phyloP scores from a whole-genome alignment of 2,888 invertebrate species.

The Graphium colonna region DNA sequence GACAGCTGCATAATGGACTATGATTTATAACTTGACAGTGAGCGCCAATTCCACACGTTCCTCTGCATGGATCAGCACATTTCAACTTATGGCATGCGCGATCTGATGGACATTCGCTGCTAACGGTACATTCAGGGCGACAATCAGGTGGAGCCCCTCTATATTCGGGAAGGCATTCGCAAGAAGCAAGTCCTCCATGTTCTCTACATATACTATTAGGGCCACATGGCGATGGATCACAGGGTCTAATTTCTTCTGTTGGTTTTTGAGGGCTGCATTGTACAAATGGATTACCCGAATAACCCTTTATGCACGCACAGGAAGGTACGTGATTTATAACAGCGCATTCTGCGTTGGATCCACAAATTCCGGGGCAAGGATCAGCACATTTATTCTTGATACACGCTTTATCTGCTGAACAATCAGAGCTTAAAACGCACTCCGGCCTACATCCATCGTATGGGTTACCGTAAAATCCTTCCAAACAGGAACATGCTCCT shows the following conservation, averaged over 20 bases:
- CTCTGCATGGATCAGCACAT: constrained; percentile 89
- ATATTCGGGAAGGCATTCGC: constrained; percentile 84
- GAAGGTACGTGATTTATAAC: constrained; percentile 93
- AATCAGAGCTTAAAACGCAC: constrained; percentile 92
- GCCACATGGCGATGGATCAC: constrained; percentile 87
- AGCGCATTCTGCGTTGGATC: constrained; percentile 89
- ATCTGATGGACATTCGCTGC: constrained; percentile 87
- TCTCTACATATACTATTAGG: constrained; percentile 88
- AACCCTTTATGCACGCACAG: constrained; percentile 87
- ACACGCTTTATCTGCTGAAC: constrained; percentile 90
- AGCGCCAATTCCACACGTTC: constrained; percentile 85
- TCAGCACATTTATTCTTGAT: constrained; percentile 90
- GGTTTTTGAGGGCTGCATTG: constrained; percentile 56
- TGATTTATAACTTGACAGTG: constrained; percentile 89
- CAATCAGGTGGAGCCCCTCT: constrained; percentile 86
- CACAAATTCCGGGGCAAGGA: constrained; percentile 93
- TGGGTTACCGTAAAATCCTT: constrained; percentile 91
- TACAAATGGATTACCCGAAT: constrained; percentile 85
- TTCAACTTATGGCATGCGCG: constrained; percentile 88
- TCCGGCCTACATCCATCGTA: constrained; percentile 93
- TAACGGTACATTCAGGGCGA: constrained; percentile 88
- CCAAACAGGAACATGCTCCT: constrained; percentile 89
- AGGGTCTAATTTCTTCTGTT: constrained; percentile 78
- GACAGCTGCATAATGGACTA: constrained; percentile 89
- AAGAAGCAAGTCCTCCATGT: constrained; percentile 86